Conservation (phyloP, 2,888 invertebrate species). For the Mystacides longicornis region DNA sequence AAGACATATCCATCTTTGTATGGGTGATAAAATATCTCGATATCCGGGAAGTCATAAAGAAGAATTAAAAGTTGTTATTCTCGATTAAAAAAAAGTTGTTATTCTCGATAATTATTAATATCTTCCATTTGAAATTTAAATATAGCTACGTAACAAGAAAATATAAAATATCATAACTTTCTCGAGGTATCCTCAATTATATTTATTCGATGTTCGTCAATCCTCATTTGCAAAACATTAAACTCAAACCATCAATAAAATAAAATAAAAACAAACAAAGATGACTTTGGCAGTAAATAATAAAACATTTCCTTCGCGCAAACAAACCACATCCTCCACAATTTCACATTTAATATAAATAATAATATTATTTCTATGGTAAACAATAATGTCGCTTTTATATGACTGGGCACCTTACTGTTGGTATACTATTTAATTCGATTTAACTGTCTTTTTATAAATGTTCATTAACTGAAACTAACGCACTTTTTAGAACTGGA, state of each 20-base stretch:
- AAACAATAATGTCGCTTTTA: conserved; percentile 2
- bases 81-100: no score
- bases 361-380: not conserved
- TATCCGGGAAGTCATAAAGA: not conserved
- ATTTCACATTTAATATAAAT: not conserved
- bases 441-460: conserved; percentile 28
- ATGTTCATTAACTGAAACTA: conserved; percentile 32
- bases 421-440: not conserved
- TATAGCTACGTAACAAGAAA: no score
- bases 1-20: no score
- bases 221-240: not conserved
- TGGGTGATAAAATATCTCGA: no score
- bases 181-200: not conserved
- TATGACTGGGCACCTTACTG: conserved; percentile 1
- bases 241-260: not conserved
- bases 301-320: conserved; percentile 1
- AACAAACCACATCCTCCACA: not conserved
- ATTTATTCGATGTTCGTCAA: conserved; percentile 8
- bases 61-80: not conserved
- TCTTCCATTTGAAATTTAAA: no score
- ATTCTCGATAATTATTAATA: no score
- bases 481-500: conserved; percentile 47
- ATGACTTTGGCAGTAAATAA: conserved; percentile 23
- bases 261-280: conserved; percentile 15
- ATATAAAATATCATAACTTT: not conserved